Base-by-base conservation (phyloP, 1,140 invertebrate species). In the Holcopasites calliopsidis region DNA sequence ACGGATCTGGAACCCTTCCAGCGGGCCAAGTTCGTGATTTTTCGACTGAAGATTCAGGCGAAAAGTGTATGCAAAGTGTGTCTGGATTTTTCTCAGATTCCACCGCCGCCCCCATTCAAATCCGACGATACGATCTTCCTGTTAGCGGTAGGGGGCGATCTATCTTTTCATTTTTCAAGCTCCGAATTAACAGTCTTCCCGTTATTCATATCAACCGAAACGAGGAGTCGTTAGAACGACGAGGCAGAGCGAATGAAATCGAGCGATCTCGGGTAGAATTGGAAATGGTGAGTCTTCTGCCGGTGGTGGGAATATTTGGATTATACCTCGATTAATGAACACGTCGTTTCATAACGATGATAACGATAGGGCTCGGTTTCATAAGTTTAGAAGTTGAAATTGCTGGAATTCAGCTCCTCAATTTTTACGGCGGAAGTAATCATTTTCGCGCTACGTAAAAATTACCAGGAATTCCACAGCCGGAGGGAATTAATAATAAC, bases 1-100 rank as follows among this genome's bases (percentile, higher is more conserved):
- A 79, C 58, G 68, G 57, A 76, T 82, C 73, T 85, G 83, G 83
- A 85, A 82, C 75, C 70, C 78, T 79, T 84, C 83, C 83, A 84
- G 79, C 57, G 58, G 80, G 57, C 50, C 57, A 35, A 68, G 70
- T 76, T 57, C 72, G 69, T 81, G 83, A 85, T 85, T 85, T 85
- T 84, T 79, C 68, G 74, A 81, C 71, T 62, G 75, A 81, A 81
- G 62, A 79, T 77, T 79, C 76, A 79, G 54, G 69, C 79, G 66
- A 72, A 79, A 76, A 84, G 83, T 70, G 71, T 80, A 84, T 78
- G 83, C 82, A 79, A 79, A 82, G 80, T 83, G 69, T 52, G 66
- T 64, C 49, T 50, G 76, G 69, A 81, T 85, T 81, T 85, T 81
- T 49, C 50, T 47, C 44, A 58, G 79, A 84, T 76, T 76, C 54